Base-by-base conservation (phyloP, 1,140 invertebrate genomes). In the Lucilia sericata region DNA sequence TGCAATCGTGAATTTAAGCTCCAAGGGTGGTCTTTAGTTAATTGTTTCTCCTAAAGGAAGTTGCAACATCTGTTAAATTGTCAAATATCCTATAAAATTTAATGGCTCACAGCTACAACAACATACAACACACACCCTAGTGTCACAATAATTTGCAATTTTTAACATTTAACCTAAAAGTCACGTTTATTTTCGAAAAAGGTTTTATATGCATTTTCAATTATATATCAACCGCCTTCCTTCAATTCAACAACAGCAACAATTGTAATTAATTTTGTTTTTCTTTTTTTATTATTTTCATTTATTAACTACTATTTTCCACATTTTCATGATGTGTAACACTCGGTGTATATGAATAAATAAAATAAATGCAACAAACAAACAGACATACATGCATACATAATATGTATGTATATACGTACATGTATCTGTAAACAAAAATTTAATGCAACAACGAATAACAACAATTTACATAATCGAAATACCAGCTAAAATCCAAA, bases 311-410 rank as follows among this genome's bases (percentile, higher is more conserved):
- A n/a, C 51, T 30, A 60, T 60, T 60, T 70, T 70, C 60, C 60
- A 55, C 60, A 65, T 65, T 65, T 70, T 80, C 76, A 80, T 51
- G 76, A 25, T 49, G 19, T 80, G 76, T 80, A 80, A 80, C 76
- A 80, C 42, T 42, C 76, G 25, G n/a, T 30, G 47, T 42, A 10
- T 42, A 42, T 42, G 42, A 42, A 7, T 42, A 42, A 10, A 30
- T 30, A 42, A 42, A 42, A 2, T 42, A 42, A 42, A 42, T 7
- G 42, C 12, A 5, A 55, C 9, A 70, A 70, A 70, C 65, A 70
- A 25, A 2, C 14, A 70, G 2, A 70, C 8, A 25, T 8, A 10
- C 19, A 70, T 10, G 5, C 42, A 10, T 42, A 21, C 7, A 70
- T 21, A 3, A 10, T 17, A 70, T 70, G 60, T 21, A 70, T 19